Conservation (phyloP, 1,140 invertebrate genomes). For the Ptiloglossa arizonensis region DNA sequence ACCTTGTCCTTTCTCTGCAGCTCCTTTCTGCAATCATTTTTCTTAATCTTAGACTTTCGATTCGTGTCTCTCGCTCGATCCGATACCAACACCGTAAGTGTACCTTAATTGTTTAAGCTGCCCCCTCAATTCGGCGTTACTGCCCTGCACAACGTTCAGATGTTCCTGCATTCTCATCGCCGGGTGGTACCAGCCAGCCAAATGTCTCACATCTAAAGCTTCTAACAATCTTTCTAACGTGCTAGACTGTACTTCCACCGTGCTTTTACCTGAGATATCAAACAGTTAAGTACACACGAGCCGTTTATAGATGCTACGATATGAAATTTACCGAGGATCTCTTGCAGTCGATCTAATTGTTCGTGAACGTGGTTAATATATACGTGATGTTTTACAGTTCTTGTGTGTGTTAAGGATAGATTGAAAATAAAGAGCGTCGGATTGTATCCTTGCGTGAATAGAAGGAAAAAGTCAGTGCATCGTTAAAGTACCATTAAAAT, state of each 20-base stretch:
- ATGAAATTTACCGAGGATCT: background rate
- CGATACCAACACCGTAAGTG: too few relatives aligned
- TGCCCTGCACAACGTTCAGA: conserved; percentile 84
- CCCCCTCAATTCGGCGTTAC: conserved; percentile 83
- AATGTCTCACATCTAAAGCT: conserved; percentile 86
- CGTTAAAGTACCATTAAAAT: conserved; percentile 66
- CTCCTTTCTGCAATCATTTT: conserved; percentile 66
- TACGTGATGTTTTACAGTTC: background rate
- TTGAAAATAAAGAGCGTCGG: background rate
- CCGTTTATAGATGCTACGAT: background rate
- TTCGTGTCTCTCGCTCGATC: too few relatives aligned
- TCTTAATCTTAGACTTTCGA: background rate
- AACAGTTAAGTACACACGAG: background rate
- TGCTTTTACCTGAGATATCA: conserved; percentile 73
- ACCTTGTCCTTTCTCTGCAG: conserved; percentile 66
- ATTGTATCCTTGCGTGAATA: background rate
- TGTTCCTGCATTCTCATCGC: conserved; percentile 88
- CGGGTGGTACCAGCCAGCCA: conserved; percentile 89
- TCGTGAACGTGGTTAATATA: conserved; percentile 19
- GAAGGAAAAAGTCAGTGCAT: conserved; percentile 49
- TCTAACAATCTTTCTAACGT: conserved; percentile 84
- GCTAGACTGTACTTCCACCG: conserved; percentile 82
- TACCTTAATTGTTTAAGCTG: conserved; percentile 81
- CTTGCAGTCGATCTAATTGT: too few relatives aligned
- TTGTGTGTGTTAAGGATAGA: background rate